Evolutionary conservation across 2,797 vertebrate genomes (phyloP), one percentile per base, ranked within the genome.

Genomic region (Tokudaia tokunoshimensis): DNA sequence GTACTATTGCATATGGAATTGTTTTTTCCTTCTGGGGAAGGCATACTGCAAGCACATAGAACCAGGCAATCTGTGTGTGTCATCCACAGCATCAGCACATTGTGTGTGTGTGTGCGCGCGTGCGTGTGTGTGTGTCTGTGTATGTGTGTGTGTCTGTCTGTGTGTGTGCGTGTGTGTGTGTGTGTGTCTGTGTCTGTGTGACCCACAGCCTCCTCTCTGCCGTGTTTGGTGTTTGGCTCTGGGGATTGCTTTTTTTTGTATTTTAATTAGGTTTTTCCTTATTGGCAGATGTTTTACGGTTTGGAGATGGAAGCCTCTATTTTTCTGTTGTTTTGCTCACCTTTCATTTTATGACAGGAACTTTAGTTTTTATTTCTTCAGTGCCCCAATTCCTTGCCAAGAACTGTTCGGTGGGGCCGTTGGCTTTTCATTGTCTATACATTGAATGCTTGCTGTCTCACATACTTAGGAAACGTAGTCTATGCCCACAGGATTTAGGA

Each of bases 351-450:
- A 86, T 86, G 61, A 74, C 59, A 31, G 17, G 34, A 63, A 50
- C 37, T 89, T 93, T 41, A 24, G 17, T 85, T 84, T 88, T 93
- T 91, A 79, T 82, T 96, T 89, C 92, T 84, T 61, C 24, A 83
- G 7, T 13, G 17, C 65, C 7, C 4, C 34, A n/a, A 26, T 4
- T 67, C 52, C 20, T 15, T 80, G 78, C 76, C 81, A 80, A 29
- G 72, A 72, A 44, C 52, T 52, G 22, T 59, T 44, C 9, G n/a
- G 17, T 10, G 55, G 75, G 20, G 61, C 78, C 63, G 47, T 47
- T 89, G 59, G 37, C 91, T 93, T 65, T 89, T 78, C 22, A 52
- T 74, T 67, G 72, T 86, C 67, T 92, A 17, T 79, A 90, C 87
- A 72, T 59, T 67, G 44, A 96, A 89, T 83, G 89, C 63, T 41